Conservation (phyloP, 2,888 invertebrate species). For the Panzeria rudis region DNA sequence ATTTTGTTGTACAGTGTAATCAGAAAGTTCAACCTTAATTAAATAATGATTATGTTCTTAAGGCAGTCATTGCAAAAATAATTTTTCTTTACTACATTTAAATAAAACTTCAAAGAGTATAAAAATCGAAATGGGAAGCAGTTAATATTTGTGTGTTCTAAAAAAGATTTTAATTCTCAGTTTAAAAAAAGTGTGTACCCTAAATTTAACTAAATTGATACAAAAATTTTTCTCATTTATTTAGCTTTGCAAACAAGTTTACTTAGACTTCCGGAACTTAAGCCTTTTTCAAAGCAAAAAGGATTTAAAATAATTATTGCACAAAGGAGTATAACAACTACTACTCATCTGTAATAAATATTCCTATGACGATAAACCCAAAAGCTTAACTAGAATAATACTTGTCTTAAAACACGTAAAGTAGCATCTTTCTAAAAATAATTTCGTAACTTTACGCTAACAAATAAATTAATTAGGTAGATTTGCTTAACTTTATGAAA, state of each 20-base stretch:
- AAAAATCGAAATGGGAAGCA: no score
- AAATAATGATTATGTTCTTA: no score
- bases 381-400: slow-evolving; percentile 6
- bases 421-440: neutral
- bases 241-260: neutral
- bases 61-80: no score
- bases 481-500: slow-evolving; percentile 65
- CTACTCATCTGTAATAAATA: neutral
- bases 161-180: no score
- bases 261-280: neutral
- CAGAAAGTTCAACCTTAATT: no score
- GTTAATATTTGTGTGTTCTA: no score
- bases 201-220: no score
- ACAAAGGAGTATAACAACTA: neutral
- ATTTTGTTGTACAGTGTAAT: no score
- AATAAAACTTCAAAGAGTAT: no score
- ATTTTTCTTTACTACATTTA: no score
- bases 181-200: no score
- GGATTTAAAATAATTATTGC: slow-evolving; percentile 46
- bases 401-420: neutral
- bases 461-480: slow-evolving; percentile 74
- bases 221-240: neutral
- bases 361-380: neutral
- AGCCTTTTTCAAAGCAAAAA: slow-evolving; percentile 1
- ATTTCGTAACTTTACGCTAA: slow-evolving; percentile 31